Base-by-base conservation (phyloP, 2,888 invertebrate genomes). In the Cephus spinipes region DNA sequence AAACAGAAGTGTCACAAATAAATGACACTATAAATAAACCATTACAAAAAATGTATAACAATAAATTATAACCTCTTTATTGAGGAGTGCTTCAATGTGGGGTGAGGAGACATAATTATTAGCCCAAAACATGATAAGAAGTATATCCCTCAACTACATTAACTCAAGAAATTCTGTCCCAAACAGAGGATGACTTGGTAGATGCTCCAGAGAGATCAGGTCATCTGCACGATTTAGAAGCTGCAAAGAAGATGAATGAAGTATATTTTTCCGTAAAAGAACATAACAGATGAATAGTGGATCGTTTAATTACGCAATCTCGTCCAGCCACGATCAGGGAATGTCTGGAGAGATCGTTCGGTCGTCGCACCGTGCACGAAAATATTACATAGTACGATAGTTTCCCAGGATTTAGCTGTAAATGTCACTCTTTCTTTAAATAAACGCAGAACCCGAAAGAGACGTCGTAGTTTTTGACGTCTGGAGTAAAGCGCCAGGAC, bases 51-150 rank as follows among this genome's bases (percentile, higher is more conserved):
- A 55, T 55, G 0, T 55, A 23, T 30, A 32, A 34, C n/a, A 6
- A 30, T 76, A 68, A 32, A 69, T 76, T 71, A 89, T 89, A 93
- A 96, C 97, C 94, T 96, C 95, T 92, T 96, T 95, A 89, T 94
- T 94, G 82, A 97, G 94, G 87, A 96, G 93, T 86, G 94, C 94
- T 91, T 96, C 96, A 90, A 97, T 94, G 92, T 95, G 95, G 87
- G 95, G 94, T 85, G 95, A 94, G 85, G 93, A 93, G 89, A 94
- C 93, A 91, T 94, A 94, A 92, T 96, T 96, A 90, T 94, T 95
- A 91, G 95, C 95, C 96, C 96, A 97, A 94, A 96, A 97, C 97
- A 97, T 96, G 92, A 92, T 94, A 83, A 86, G 78, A 40, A 55
- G 35, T 32, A 34, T 78, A 69, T 55, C 32, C 32, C 32, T 76